Evolutionary conservation across 2,888 invertebrate species (phyloP).

Genomic region (Asteroscopus sphinx): DNA sequence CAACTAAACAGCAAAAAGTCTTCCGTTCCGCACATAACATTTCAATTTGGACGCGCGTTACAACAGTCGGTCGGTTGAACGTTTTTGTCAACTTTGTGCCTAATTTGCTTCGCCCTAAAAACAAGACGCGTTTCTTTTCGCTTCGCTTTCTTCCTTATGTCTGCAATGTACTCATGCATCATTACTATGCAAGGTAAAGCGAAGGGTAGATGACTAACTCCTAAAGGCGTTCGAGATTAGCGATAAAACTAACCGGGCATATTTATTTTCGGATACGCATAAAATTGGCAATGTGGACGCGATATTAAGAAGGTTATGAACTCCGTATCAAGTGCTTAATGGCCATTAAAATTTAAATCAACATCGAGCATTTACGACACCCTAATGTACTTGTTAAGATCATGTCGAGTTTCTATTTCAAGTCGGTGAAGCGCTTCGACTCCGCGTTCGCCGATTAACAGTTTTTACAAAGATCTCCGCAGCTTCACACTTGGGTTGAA

Average conservation of each 20-base stretch:
- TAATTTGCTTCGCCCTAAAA: constrained; percentile 79
- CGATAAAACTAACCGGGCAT: constrained; percentile 34
- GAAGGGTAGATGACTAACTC: constrained; percentile 19
- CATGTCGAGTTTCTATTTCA: constrained; percentile 78
- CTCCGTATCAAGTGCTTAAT: constrained; percentile 72
- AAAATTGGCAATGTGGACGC: constrained; percentile 57
- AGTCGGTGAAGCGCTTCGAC: constrained; percentile 76
- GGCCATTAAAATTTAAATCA: constrained; percentile 74
- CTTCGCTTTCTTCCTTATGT: constrained; percentile 57
- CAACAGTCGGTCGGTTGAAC: constrained; percentile 55
- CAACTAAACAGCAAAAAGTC: constrained; percentile 78
- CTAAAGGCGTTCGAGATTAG: constrained; percentile 34
- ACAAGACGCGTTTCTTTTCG: constrained; percentile 59
- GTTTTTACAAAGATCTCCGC: constrained; percentile 76
- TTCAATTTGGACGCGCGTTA: constrained; percentile 77
- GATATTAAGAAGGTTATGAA: constrained; percentile 63
- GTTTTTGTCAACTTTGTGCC: constrained; percentile 83
- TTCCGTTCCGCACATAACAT: constrained; percentile 86
- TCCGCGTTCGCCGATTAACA: constrained; percentile 73
- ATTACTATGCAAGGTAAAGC: constrained; percentile 15
- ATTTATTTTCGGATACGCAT: constrained; percentile 68
- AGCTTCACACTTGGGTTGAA: constrained; percentile 66
- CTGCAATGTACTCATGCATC: constrained; percentile 25
- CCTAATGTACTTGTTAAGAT: constrained; percentile 68
- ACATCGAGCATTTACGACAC: constrained; percentile 74